phyloP scores from a whole-genome alignment of 2,113 vertebrate genomes.

The Fregetta grallaria region DNA sequence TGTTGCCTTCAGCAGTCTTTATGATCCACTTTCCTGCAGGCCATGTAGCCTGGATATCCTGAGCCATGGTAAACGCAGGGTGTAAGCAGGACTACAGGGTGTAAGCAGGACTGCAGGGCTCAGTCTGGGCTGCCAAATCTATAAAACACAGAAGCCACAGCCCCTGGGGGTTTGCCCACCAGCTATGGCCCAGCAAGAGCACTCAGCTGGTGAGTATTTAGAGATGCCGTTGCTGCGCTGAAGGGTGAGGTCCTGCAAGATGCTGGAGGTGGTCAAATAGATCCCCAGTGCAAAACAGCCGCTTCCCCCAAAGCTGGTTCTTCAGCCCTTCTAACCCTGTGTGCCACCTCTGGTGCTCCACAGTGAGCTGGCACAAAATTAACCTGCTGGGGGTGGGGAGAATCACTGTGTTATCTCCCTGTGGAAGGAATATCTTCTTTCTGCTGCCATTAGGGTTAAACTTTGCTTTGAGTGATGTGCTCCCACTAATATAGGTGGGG shows the following conservation, averaged over 20 bases:
- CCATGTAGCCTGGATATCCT: not conserved
- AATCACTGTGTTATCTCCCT: not conserved
- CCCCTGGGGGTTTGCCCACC: not conserved
- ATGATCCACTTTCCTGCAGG: not conserved
- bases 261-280: not conserved
- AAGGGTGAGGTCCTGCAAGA: not conserved
- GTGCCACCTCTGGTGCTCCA: not conserved
- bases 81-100: not conserved
- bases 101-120: not conserved
- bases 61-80: not conserved
- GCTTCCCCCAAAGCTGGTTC: not conserved
- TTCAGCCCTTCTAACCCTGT: not conserved
- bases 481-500: not conserved
- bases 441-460: not conserved
- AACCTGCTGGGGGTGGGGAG: not conserved
- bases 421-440: not conserved
- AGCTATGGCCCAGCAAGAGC: not conserved
- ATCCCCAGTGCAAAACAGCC: not conserved
- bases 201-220: fast-evolving
- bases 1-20: not conserved
- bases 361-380: not conserved
- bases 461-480: not conserved
- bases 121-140: too few relatives aligned
- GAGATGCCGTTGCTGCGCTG: not conserved
- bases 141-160: too few relatives aligned